phyloP scores from a whole-genome alignment of 2,797 vertebrate genomes.

The Poeciliopsis paucimaculata region DNA sequence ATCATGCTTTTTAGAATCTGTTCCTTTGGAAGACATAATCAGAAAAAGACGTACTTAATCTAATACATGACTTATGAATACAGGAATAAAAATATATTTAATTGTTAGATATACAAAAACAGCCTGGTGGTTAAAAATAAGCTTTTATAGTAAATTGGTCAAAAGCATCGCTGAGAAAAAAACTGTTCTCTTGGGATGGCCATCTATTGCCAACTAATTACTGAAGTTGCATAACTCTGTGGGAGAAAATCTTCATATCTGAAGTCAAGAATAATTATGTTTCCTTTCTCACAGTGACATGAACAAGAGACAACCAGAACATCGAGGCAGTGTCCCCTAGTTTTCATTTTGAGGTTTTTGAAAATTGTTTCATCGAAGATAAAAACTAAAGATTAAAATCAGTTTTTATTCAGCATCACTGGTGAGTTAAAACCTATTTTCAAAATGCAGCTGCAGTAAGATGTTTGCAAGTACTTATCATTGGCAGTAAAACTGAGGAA shows the following conservation, averaged over 20 bases:
- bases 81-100: not conserved
- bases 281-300: not conserved
- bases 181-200: not conserved
- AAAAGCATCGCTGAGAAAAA: not conserved
- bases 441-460: not conserved
- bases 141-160: not conserved
- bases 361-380: not conserved
- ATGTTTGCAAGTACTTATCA: not conserved
- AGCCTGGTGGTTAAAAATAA: not conserved
- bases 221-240: not conserved
- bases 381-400: not conserved
- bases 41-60: not conserved
- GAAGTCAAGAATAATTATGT: not conserved
- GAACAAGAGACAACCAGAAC: not conserved
- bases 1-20: not conserved
- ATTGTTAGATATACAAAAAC: not conserved
- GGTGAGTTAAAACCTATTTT: not conserved
- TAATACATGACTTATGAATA: not conserved
- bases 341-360: not conserved
- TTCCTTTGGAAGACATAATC: not conserved
- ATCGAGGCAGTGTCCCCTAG: not conserved
- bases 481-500: not conserved
- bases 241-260: constrained; percentile 6
- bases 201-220: not conserved
- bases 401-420: not conserved